These are phyloP conservation scores for Campylorhamphus procurvoides DNA, from an alignment of 2,113 vertebrate species.

Conservation along the genomic window DNA sequence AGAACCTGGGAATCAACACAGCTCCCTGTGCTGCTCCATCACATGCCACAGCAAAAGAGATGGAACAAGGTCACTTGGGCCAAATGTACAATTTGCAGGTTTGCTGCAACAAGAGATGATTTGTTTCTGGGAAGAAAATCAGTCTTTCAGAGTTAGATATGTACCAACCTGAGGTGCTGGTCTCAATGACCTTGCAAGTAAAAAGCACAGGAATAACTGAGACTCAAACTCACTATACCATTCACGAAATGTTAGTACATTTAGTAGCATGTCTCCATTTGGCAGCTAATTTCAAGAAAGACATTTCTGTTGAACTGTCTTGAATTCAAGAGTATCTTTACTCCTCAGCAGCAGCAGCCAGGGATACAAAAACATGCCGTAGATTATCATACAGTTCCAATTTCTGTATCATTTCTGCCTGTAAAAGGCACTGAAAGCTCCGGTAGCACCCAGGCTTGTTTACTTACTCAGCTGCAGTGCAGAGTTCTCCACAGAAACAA, in stretches of 20 bases:
- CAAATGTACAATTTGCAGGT: not conserved
- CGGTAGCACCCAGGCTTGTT: fast-evolving
- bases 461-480: not conserved
- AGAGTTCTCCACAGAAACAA: not conserved
- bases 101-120: fast-evolving
- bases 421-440: not conserved
- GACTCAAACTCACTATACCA: fast-evolving
- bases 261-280: not conserved
- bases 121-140: not conserved
- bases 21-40: not conserved
- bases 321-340: not conserved
- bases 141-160: not conserved
- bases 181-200: not conserved
- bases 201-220: not conserved
- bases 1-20: not conserved
- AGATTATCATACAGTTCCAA: not conserved
- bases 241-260: fast-evolving
- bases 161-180: not conserved
- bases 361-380: not conserved
- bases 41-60: not conserved
- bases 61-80: not conserved
- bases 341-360: not conserved
- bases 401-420: not conserved
- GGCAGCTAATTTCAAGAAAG: not conserved
- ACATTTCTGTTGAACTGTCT: not conserved